Base-by-base conservation (phyloP, 2,888 invertebrate genomes). In the Drosophila paracracens region DNA sequence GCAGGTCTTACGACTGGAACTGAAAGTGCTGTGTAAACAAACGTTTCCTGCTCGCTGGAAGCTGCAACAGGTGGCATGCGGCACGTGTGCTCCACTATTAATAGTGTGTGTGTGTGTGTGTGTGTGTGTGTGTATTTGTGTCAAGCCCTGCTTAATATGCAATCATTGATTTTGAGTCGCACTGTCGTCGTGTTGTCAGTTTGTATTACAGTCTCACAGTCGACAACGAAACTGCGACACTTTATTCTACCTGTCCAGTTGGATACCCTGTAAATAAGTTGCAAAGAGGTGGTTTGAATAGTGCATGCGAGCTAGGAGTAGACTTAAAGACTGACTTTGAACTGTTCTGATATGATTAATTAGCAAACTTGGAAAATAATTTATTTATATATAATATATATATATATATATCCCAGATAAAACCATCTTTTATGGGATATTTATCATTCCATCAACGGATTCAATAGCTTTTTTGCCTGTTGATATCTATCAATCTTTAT, bases 81-180 rank as follows among this genome's bases (percentile, higher is more conserved):
- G 73, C 81, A 63, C 73, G 81, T 76, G 58, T 53, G 54, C 33
- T 54, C 38, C 51, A 58, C 51, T 74, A 69, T 83, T 71, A 74
- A 10, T 25, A 36, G 54, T 50, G 16, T 36, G 6, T 18, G 2
- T 21, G 11, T 18, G 2, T 27, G 4, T 18, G 2, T 27, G 4
- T 18, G 11, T 25, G 27, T 54, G 31, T 38, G 25, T 38, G 29
- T 25, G 31, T 25, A 40, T n/a, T 10, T 7, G 27, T 52, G 67
- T 57, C 71, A 27, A 18, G 40, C 16, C n/a, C 63, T 76, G 52
- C 59, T 83, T 88, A 83, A 70, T 77, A 88, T 83, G 81, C 83
- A 73, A 63, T 67, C 50, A 59, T 58, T 72, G 81, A 70, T 51
- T 77, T 58, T 35, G 50, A 54, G 43, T 74, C 46, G 18, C 62